These are phyloP conservation scores for Australoheros facetus DNA, from an alignment of 2,797 vertebrate genomes.

Conservation along the genomic window DNA sequence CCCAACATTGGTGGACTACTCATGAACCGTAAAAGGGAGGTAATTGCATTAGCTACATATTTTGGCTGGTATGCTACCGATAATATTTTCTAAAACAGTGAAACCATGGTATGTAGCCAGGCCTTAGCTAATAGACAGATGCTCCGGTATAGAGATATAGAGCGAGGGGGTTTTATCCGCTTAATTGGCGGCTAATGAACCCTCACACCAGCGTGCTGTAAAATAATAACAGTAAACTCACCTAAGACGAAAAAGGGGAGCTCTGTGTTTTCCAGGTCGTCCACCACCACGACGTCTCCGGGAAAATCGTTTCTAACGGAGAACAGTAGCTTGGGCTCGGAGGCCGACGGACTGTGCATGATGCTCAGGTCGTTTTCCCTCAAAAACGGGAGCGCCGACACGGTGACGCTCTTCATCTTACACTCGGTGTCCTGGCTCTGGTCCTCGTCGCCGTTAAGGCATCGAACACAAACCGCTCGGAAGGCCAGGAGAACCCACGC, in stretches of 20 bases:
- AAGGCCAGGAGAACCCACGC: constrained; percentile 57
- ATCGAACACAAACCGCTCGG: constrained; percentile 27
- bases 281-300: constrained; percentile 94
- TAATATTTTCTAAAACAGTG: neutral
- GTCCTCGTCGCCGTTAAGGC: constrained; percentile 84
- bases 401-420: constrained; percentile 97
- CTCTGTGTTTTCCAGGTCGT: constrained; percentile 98
- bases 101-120: constrained; percentile 28
- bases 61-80: no score
- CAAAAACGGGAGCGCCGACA: constrained; percentile 96
- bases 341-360: constrained; percentile 98
- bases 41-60: neutral
- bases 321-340: constrained; percentile 98
- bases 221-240: constrained; percentile 73
- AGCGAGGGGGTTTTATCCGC: neutral
- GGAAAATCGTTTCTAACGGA: constrained; percentile 98
- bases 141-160: constrained; percentile 16
- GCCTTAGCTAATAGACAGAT: constrained; percentile 59
- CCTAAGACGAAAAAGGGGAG: constrained; percentile 97
- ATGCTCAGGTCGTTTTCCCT: constrained; percentile 98
- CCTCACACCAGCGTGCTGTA: neutral
- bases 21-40: neutral
- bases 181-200: constrained; percentile 14
- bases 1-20: neutral
- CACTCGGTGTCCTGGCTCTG: constrained; percentile 92